Percentiles rank a stretch among this genome's conserved stretches.
Conservation (phyloP, 2,888 invertebrate genomes). For the Capitulum mitella region DNA sequence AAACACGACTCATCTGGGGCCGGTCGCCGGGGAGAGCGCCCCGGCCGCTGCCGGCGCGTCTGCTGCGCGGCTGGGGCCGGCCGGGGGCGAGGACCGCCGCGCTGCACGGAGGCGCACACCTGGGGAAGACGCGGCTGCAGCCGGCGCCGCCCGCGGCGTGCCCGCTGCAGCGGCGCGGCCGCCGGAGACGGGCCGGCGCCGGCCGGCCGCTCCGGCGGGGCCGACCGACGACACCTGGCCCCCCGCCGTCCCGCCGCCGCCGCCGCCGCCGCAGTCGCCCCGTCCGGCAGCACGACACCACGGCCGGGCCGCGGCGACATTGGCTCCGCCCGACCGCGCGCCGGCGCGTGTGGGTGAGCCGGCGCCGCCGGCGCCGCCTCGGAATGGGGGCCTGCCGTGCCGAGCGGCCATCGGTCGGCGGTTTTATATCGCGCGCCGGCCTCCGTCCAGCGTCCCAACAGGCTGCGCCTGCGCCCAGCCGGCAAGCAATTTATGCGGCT, state of each 20-base stretch:
- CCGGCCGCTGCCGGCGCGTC: neutral
- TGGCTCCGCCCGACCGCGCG: too few relatives aligned
- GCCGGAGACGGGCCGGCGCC: neutral
- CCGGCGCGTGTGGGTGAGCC: neutral
- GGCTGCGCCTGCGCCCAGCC: neutral
- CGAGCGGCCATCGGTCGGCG: neutral
- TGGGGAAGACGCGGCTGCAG: neutral
- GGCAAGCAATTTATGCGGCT: neutral
- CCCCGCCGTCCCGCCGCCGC: neutral
- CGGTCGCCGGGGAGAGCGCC: neutral
- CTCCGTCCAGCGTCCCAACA: neutral
- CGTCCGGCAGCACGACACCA: too few relatives aligned
- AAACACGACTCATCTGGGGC: too few relatives aligned
- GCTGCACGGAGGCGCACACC: neutral
- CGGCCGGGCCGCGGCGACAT: too few relatives aligned
- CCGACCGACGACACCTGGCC: too few relatives aligned
- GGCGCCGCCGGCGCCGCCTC: neutral
- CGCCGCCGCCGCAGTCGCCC: neutral
- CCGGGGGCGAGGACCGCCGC: neutral
- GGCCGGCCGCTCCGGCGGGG: too few relatives aligned
- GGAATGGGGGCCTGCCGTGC: neutral
- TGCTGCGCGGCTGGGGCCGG: neutral
- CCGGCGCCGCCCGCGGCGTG: neutral
- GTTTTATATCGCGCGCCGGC: neutral
- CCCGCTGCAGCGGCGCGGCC: neutral